These are phyloP conservation scores for Anhinga rufa DNA, from an alignment of 2,113 vertebrate species.

Conservation along the genomic window DNA sequence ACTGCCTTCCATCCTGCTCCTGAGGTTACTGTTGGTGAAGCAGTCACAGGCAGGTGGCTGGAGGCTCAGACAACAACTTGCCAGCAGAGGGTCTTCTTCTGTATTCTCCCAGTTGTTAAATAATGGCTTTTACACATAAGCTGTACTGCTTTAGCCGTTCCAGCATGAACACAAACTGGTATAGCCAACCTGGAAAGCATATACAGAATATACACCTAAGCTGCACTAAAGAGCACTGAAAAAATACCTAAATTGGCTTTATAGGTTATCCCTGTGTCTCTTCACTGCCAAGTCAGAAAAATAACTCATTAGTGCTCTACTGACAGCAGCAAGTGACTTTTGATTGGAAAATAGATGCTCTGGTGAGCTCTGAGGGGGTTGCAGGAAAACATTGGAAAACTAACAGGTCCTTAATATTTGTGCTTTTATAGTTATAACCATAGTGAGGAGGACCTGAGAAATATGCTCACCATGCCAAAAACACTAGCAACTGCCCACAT, in stretches of 20 bases:
- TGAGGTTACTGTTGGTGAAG: neutral
- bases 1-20: neutral
- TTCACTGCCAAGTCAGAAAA: neutral
- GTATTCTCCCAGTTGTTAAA: neutral
- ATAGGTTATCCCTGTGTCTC: neutral
- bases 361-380: neutral
- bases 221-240: neutral
- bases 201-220: neutral
- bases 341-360: neutral
- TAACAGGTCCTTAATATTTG: neutral
- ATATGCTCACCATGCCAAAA: neutral
- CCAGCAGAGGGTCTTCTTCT: neutral
- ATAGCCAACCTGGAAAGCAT: neutral
- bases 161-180: neutral
- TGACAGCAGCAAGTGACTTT: neutral
- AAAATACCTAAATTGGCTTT: neutral
- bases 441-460: neutral
- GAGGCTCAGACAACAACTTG: neutral
- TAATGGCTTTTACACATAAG: neutral
- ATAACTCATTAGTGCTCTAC: neutral
- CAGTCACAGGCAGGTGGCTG: neutral
- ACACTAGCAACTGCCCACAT: neutral
- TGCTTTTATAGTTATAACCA: neutral
- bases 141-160: neutral
- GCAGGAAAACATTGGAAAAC: neutral